A percentile compares a stretch with the other conserved stretches of the same genome.
Evolutionary conservation across 2,797 vertebrate genomes (phyloP).

Genomic region (Pyrocephalus nanus): DNA sequence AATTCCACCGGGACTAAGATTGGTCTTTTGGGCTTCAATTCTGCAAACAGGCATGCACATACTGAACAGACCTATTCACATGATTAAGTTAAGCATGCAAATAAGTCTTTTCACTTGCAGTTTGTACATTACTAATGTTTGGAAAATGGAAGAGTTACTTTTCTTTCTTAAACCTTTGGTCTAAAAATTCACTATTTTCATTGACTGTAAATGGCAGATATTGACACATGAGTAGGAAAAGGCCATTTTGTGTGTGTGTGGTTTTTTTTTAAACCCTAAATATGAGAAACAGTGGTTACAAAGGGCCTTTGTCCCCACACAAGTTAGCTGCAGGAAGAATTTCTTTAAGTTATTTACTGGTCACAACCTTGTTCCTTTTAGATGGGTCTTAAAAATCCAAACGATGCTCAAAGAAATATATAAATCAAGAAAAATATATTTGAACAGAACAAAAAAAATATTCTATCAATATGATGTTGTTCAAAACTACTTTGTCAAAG

Average conservation of each 20-base stretch:
- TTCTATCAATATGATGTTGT: background rate
- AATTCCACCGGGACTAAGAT: background rate
- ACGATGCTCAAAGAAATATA: background rate
- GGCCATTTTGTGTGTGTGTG: fast-evolving
- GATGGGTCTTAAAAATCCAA: background rate
- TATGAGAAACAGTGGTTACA: background rate
- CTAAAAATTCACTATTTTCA: background rate
- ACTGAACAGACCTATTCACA: constrained; percentile 52
- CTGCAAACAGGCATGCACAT: background rate
- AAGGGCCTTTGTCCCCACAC: background rate
- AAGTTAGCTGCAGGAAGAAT: background rate
- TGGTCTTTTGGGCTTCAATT: constrained; percentile 46
- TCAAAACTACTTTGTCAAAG: background rate
- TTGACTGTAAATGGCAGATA: background rate
- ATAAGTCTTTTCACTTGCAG: constrained; percentile 39
- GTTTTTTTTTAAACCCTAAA: background rate
- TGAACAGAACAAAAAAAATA: background rate
- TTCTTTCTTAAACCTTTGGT: background rate
- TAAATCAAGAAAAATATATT: background rate
- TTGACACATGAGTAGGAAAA: background rate
- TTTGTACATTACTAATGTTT: background rate
- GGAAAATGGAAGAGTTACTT: background rate
- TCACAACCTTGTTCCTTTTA: background rate
- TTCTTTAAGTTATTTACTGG: background rate
- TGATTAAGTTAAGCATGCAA: constrained; percentile 58